phyloP scores from a whole-genome alignment of 2,113 vertebrate species.

The Aplodontia rufa region DNA sequence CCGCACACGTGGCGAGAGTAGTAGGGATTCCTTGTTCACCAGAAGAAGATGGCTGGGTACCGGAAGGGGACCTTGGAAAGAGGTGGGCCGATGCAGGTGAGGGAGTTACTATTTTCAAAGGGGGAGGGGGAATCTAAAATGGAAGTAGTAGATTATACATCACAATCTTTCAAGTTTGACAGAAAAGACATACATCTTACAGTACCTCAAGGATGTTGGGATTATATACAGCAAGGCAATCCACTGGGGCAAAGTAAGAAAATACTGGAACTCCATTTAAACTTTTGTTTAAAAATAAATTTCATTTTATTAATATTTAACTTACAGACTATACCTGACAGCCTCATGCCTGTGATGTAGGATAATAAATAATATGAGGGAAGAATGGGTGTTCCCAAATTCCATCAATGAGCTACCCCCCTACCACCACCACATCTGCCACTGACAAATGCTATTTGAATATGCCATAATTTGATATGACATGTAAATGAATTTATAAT shows the following conservation, averaged over 20 bases:
- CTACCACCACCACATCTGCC: accelerated
- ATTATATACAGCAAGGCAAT: background rate
- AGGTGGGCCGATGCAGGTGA: no score
- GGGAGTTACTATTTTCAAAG: no score
- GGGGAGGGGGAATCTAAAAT: no score
- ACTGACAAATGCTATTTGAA: background rate
- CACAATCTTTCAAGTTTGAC: no score
- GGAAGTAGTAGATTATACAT: no score
- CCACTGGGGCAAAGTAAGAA: background rate
- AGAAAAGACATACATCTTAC: no score
- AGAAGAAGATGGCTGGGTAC: no score
- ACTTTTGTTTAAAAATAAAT: background rate
- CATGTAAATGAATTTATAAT: background rate
- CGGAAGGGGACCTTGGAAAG: no score
- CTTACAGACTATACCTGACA: background rate
- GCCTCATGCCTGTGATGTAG: background rate
- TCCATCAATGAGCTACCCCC: background rate
- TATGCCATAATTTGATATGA: background rate
- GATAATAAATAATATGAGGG: background rate
- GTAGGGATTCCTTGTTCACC: no score
- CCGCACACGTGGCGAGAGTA: no score
- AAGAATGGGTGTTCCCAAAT: background rate
- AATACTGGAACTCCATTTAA: background rate
- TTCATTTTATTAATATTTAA: background rate
- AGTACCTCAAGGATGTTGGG: background rate